A percentile compares a stretch with the other conserved stretches of the same genome.
These are phyloP conservation scores for Lates calcarifer DNA, from an alignment of 2,113 vertebrate species.

Conservation along the genomic window DNA sequence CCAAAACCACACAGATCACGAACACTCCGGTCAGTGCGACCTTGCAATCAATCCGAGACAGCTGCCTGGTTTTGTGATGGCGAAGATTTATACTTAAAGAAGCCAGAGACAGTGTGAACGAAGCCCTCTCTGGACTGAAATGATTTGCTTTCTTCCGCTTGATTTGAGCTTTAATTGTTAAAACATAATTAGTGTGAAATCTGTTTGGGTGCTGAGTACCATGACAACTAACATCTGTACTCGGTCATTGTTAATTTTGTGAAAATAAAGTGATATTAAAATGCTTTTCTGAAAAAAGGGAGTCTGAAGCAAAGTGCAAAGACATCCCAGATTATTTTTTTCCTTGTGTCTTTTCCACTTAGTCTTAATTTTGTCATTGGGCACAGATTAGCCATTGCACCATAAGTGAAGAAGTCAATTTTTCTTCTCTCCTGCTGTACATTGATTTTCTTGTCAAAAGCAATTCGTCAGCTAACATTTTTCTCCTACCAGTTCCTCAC, in stretches of 20 bases:
- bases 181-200: background rate
- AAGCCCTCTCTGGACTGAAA: background rate
- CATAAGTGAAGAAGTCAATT: background rate
- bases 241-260: background rate
- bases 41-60: conserved; percentile 15
- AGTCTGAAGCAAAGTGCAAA: background rate
- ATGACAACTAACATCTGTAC: background rate
- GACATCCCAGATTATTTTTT: background rate
- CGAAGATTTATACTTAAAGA: conserved; percentile 2
- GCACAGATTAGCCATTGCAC: background rate
- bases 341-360: background rate
- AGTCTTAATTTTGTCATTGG: background rate
- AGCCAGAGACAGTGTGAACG: background rate
- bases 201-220: background rate
- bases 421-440: background rate
- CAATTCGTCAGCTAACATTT: background rate
- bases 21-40: conserved; percentile 19
- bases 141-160: background rate
- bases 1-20: conserved; percentile 38
- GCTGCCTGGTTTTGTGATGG: background rate
- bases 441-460: background rate
- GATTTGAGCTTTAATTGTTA: background rate
- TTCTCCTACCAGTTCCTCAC: background rate
- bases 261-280: background rate
- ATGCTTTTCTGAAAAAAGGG: background rate